These are phyloP conservation scores for Oophaga pumilio DNA, from an alignment of 2,113 vertebrate genomes.

Conservation along the genomic window DNA sequence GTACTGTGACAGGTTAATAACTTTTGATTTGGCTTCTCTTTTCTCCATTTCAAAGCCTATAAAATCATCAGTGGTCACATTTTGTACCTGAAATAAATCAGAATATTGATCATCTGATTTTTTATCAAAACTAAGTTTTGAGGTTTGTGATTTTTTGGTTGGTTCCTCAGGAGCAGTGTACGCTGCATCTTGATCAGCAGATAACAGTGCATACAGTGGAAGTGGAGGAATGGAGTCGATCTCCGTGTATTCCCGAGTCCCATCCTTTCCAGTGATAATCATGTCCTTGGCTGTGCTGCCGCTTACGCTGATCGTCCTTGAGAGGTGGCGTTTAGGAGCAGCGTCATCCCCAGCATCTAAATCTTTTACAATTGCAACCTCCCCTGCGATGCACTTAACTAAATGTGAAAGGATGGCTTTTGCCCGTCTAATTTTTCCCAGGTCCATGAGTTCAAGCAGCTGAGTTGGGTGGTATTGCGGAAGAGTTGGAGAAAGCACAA, in stretches of 20 bases:
- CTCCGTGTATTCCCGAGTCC: conserved; percentile 94
- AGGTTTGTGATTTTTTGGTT: conserved; percentile 75
- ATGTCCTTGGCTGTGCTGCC: conserved; percentile 97
- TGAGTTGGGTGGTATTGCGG: conserved; percentile 98
- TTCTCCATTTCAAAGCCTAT: conserved; percentile 91
- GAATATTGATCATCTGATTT: conserved; percentile 87
- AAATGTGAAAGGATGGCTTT: conserved; percentile 97
- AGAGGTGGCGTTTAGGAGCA: conserved; percentile 87
- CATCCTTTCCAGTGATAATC: conserved; percentile 92
- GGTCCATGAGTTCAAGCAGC: conserved; percentile 93
- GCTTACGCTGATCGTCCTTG: conserved; percentile 95
- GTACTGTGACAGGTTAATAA: conserved; percentile 96
- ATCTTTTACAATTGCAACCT: conserved; percentile 94
- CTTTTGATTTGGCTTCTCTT: conserved; percentile 89
- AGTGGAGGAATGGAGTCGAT: conserved; percentile 96
- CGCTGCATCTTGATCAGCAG: conserved; percentile 89
- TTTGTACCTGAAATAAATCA: conserved; percentile 88
- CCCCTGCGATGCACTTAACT: conserved; percentile 96
- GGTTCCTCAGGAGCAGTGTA: conserved; percentile 85
- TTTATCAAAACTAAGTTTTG: conserved; percentile 73
- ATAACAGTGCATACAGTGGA: conserved; percentile 87
- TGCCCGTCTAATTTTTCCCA: conserved; percentile 91
- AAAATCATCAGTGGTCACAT: conserved; percentile 91
- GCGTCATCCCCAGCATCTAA: conserved; percentile 87
- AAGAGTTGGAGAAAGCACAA: conserved; percentile 92